Evolutionary conservation across 1,140 invertebrate species (phyloP).

Genomic region (Drosophila willistoni): DNA sequence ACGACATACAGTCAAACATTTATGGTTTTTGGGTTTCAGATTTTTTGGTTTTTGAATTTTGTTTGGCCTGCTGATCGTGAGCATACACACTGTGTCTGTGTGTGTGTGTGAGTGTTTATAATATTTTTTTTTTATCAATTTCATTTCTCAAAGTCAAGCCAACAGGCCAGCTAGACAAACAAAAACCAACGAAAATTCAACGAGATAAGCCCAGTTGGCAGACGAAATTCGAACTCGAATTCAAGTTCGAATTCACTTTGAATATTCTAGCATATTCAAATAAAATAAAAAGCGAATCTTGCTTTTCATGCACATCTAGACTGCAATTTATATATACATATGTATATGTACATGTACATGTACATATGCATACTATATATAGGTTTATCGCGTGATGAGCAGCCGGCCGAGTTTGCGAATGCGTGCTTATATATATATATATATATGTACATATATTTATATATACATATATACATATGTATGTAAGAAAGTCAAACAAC

Average conservation of each 20-base stretch:
- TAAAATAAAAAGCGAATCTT: not conserved
- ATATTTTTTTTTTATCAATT: slow-evolving; percentile 2
- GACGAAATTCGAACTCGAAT: not conserved
- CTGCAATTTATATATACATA: not conserved
- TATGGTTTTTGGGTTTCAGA: slow-evolving; percentile 24
- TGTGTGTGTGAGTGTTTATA: not conserved
- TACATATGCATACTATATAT: not conserved
- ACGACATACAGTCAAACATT: slow-evolving; percentile 1
- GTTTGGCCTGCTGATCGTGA: slow-evolving; percentile 23
- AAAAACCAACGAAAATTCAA: slow-evolving; percentile 7
- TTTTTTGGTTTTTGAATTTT: slow-evolving; percentile 8
- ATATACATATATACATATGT: too few relatives aligned
- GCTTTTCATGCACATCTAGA: not conserved
- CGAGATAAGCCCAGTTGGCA: slow-evolving; percentile 9
- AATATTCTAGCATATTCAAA: slow-evolving; percentile 5
- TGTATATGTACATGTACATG: not conserved
- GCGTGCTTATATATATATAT: not conserved
- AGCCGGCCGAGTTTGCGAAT: not conserved
- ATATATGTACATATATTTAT: too few relatives aligned
- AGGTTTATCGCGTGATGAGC: slow-evolving; percentile 6
- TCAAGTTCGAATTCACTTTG: not conserved
- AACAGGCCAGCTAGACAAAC: slow-evolving; percentile 1
- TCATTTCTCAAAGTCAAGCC: slow-evolving; percentile 16
- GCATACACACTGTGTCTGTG: slow-evolving; percentile 14
- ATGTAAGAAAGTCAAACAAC: not conserved